A percentile compares a stretch with the other conserved stretches of the same genome.
Conservation (phyloP, 2,888 invertebrate genomes). For the Hirtodrosophila alboralis region DNA sequence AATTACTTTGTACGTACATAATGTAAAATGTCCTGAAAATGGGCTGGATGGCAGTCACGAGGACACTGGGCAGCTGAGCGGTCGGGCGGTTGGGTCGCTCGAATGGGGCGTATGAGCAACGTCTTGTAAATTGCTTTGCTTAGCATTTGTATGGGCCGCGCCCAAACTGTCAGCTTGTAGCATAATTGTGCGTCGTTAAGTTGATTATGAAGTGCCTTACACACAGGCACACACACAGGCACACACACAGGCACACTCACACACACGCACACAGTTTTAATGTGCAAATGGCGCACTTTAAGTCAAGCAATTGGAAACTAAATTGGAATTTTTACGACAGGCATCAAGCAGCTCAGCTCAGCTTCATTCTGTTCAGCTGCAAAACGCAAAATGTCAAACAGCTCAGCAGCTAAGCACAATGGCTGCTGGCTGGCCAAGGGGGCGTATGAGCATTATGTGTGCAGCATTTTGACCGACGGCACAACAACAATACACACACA, state of each 20-base stretch:
- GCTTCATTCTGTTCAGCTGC: slow-evolving; percentile 1
- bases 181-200: slow-evolving; percentile 79
- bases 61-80: background rate
- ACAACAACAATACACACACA: slow-evolving; percentile 26
- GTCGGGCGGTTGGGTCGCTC: slow-evolving; percentile 1
- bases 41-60: background rate
- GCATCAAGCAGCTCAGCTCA: slow-evolving; percentile 54
- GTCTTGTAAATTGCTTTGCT: slow-evolving; percentile 70
- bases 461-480: slow-evolving; percentile 74
- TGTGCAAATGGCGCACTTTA: slow-evolving; percentile 76
- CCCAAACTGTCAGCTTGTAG: slow-evolving; percentile 70
- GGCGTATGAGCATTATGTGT: slow-evolving; percentile 61
- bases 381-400: slow-evolving; percentile 10
- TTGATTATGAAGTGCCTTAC: slow-evolving; percentile 72
- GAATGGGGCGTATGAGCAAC: slow-evolving; percentile 61
- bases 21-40: slow-evolving; percentile 44
- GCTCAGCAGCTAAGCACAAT: slow-evolving; percentile 46
- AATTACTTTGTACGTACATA: slow-evolving; percentile 48
- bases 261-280: slow-evolving; percentile 47
- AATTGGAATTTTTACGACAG: slow-evolving; percentile 79
- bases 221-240: slow-evolving; percentile 6
- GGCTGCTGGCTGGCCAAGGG: slow-evolving; percentile 25
- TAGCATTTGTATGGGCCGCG: slow-evolving; percentile 58
- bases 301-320: slow-evolving; percentile 79
- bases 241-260: slow-evolving; percentile 6